Evolutionary conservation across 2,113 vertebrate genomes (phyloP), one percentile per base, ranked within the genome.

Genomic region (Sylvicapra grimmia): DNA sequence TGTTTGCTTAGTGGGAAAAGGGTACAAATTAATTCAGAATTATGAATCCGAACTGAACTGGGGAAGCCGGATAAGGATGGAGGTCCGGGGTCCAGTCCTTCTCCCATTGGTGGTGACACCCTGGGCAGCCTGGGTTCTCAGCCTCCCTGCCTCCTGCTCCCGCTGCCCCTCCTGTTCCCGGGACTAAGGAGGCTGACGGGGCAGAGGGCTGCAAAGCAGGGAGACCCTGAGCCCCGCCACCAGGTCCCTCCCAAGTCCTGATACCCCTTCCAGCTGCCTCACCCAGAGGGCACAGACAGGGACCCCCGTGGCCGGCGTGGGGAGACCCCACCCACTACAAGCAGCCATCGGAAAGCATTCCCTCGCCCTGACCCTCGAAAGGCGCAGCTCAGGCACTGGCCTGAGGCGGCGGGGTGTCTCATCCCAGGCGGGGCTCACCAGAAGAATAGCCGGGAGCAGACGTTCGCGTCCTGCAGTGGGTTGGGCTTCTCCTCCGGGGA

Each of bases 361-460:
- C 44, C 85, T 0, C 36, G 2, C 40, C 40, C 13, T 6, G 75
- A 40, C 33, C 13, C 9, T 36, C 33, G 3, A 1, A 19, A n/a
- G 72, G 2, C 25, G 13, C 84, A 13, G 47, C 21, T 40, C 68
- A 11, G 10, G 68, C 36, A 25, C 18, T 5, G 68, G 14, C 8
- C 63, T 58, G 31, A 33, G 63, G 0, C 0, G 4, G 8, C 8
- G 16, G 33, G 16, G 9, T 68, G 33, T 68, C 33, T 33, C 65
- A 36, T 33, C 16, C n/a, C 18, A 10, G 8, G 19, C 0, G 1
- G 59, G 72, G 15, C 56, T 99, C 98, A 99, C 99, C 99, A 56
- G 54, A 23, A 99, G 96, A 99, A 99, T 25, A 99, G 89, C 72
- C 98, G 98, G 98, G 40, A 44, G 21, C 72, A 44, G 72, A 44